Percentiles rank a stretch among this genome's conserved stretches.
Conservation (phyloP, 2,797 vertebrate genomes). For the Percopsis omiscomaycus region DNA sequence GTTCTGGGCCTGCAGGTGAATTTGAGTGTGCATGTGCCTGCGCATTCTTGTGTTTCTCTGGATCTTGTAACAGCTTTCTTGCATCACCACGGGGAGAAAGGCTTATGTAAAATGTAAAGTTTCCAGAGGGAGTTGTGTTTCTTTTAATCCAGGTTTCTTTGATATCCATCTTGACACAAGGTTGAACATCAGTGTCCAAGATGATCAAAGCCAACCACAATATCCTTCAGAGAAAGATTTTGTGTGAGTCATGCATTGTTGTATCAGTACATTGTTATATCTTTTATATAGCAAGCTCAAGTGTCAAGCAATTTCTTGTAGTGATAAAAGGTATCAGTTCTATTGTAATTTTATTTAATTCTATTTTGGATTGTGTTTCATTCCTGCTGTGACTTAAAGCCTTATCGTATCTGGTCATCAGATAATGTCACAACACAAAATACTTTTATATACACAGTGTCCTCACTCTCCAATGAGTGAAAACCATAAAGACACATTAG, state of each 20-base stretch:
- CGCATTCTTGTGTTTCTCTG: not conserved
- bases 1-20: slow-evolving; percentile 7
- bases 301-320: no score
- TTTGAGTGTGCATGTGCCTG: slow-evolving; percentile 21
- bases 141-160: not conserved
- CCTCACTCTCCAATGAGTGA: slow-evolving; percentile 13
- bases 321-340: no score
- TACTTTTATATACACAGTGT: no score
- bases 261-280: no score
- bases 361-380: no score
- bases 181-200: not conserved
- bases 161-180: not conserved
- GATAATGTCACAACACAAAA: no score
- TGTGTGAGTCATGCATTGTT: no score
- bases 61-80: not conserved
- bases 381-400: no score
- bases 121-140: not conserved
- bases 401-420: no score
- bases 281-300: no score
- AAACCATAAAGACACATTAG: slow-evolving; percentile 1
- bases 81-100: not conserved
- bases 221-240: not conserved
- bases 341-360: no score
- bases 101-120: not conserved
- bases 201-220: not conserved